phyloP scores from a whole-genome alignment of 1,140 invertebrate genomes.

The Ruditapes philippinarum region DNA sequence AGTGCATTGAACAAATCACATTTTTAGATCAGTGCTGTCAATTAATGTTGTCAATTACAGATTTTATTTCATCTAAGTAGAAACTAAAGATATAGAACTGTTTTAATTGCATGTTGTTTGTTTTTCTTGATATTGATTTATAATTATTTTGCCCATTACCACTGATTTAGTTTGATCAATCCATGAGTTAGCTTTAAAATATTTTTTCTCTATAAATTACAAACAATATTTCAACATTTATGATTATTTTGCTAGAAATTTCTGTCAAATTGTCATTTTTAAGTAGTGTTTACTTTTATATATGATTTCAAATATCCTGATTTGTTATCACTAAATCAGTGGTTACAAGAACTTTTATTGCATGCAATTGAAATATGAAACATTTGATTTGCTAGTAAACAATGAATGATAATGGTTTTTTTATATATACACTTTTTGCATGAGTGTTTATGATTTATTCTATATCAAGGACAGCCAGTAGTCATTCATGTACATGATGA shows the following conservation, averaged over 20 bases:
- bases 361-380: neutral
- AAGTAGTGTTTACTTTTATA: too few species aligned
- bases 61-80: neutral
- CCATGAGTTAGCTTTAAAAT: too few species aligned
- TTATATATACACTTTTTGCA: neutral
- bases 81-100: too few species aligned
- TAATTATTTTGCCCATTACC: neutral
- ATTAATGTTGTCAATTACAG: neutral
- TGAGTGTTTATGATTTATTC: neutral
- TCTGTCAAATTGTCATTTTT: too few species aligned
- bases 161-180: neutral
- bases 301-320: too few species aligned
- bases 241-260: too few species aligned
- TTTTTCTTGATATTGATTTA: too few species aligned
- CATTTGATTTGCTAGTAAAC: neutral
- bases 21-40: neutral
- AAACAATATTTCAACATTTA: too few species aligned
- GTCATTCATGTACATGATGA: too few species aligned
- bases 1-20: neutral
- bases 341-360: neutral
- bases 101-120: neutral
- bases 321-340: neutral
- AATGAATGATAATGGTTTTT: neutral
- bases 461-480: neutral
- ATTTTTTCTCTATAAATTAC: too few species aligned